Evolutionary conservation across 2,888 invertebrate species (phyloP), one percentile per base, ranked within the genome.

Genomic region (Luffia ferchaultella): DNA sequence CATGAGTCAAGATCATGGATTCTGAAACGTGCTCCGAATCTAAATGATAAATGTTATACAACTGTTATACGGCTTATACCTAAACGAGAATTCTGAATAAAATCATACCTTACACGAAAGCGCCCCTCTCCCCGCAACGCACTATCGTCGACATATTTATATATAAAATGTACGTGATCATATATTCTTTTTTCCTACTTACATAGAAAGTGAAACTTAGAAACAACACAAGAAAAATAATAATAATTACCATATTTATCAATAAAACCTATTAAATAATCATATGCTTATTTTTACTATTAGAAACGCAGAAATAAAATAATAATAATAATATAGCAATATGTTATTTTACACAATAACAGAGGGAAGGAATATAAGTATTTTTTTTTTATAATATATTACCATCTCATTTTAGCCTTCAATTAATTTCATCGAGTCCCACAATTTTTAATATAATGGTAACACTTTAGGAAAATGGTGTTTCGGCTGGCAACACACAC

Each of bases 401-500:
- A 12, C 30, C 30, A 7, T 30, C 30, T 7, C 30, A 7, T 30
- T 12, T 30, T 30, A 7, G 30, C 30, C 5, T 30, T 30, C 5
- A 30, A 30, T 30, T 30, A 30, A 12, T 30, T n/a, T n/a, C n/a
- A n/a, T n/a, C n/a, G n/a, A n/a, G n/a, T n/a, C n/a, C n/a, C n/a
- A n/a, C n/a, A n/a, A n/a, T n/a, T 57, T 62, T 65, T 70, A 67
- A 64, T 59, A 63, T 67, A 30, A 74, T 80, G 82, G 82, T 83
- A 82, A 83, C 82, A 75, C 77, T 72, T 63, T 30, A 30, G 60
- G 48, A 65, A 58, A 69, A 73, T 76, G 76, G 77, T 79, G 77
- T 76, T 73, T 73, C 73, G 74, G 79, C 69, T 75, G 73, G 77
- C 77, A 76, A 78, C 76, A 75, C 72, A 3, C 16, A 15, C 68